phyloP scores from a whole-genome alignment of 2,113 vertebrate species.

The Prietella phreatophila region DNA sequence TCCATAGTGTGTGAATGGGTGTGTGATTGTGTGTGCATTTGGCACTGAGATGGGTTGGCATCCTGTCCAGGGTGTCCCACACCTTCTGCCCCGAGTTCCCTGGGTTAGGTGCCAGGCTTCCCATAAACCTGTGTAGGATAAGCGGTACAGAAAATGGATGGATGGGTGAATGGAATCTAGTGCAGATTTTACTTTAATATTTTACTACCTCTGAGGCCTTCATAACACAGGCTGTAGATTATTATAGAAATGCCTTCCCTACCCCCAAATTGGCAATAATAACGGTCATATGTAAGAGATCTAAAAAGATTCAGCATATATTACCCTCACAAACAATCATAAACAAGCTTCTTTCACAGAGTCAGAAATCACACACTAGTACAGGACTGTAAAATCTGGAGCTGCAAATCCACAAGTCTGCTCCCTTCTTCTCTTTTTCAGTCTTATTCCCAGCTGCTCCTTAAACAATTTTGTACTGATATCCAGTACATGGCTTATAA shows the following conservation, averaged over 20 bases:
- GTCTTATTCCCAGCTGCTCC: conserved; percentile 27
- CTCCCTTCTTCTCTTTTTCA: not conserved
- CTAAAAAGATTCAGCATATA: not conserved
- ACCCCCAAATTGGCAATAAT: not conserved
- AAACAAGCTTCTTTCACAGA: not conserved
- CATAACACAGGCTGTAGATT: not conserved
- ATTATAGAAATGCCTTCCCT: not conserved
- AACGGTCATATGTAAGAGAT: not conserved
- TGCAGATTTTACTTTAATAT: not conserved
- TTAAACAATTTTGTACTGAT: conserved; percentile 35
- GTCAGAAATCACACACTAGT: not conserved
- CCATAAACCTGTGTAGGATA: too few species aligned
- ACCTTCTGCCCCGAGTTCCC: too few species aligned
- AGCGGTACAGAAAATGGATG: too few species aligned
- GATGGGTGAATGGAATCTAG: not conserved
- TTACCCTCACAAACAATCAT: not conserved
- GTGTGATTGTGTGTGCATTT: too few species aligned
- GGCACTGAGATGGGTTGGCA: too few species aligned
- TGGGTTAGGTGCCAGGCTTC: too few species aligned
- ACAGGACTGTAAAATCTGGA: not conserved
- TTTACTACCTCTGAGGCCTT: not conserved
- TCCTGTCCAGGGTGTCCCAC: too few species aligned
- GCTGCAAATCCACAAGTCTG: not conserved
- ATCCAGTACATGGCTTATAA: conserved; percentile 31
- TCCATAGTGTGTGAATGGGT: too few species aligned